A percentile compares a stretch with the other conserved stretches of the same genome.
Evolutionary conservation across 2,888 invertebrate species (phyloP).

Genomic region (Platerodrilus igneus): DNA sequence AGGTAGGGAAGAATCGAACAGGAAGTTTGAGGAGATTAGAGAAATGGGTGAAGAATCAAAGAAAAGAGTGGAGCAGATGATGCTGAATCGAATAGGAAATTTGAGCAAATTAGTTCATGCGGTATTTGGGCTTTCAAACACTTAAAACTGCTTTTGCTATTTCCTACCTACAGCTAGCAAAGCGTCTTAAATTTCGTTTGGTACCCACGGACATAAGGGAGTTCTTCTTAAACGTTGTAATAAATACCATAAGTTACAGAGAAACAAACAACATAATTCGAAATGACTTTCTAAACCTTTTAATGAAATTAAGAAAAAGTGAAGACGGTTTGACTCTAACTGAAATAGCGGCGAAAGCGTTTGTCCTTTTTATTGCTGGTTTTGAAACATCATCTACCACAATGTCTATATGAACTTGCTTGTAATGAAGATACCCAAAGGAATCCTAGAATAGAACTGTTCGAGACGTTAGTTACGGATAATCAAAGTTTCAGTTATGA

Average conservation of each 20-base stretch:
- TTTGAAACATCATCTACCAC: slow-evolving; percentile 62
- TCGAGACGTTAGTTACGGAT: slow-evolving; percentile 44
- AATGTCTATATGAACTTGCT: slow-evolving; percentile 53
- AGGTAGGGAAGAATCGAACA: no score
- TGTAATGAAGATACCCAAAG: slow-evolving; percentile 52
- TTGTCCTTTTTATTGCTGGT: slow-evolving; percentile 60
- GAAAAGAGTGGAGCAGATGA: no score
- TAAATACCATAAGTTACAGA: slow-evolving; percentile 3
- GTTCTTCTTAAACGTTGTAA: slow-evolving; percentile 3
- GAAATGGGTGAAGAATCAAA: no score
- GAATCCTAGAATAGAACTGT: slow-evolving; percentile 50
- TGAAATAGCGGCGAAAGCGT: slow-evolving; percentile 40
- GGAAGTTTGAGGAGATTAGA: no score
- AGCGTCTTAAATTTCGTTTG: neutral
- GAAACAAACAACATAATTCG: slow-evolving; percentile 6
- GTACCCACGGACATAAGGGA: neutral
- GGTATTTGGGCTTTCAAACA: slow-evolving; percentile 25
- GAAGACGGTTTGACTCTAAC: neutral
- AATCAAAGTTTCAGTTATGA: slow-evolving; percentile 53
- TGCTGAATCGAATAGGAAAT: slow-evolving; percentile 35
- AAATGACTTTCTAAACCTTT: slow-evolving; percentile 8
- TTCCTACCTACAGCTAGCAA: neutral
- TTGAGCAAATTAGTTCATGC: slow-evolving; percentile 34
- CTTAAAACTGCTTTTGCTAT: slow-evolving; percentile 9
- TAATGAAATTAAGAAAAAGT: slow-evolving; percentile 1